Evolutionary conservation across 35 echinoderm and acorn worm species (phyloP).

Genomic region (Amphiura filiformis): DNA sequence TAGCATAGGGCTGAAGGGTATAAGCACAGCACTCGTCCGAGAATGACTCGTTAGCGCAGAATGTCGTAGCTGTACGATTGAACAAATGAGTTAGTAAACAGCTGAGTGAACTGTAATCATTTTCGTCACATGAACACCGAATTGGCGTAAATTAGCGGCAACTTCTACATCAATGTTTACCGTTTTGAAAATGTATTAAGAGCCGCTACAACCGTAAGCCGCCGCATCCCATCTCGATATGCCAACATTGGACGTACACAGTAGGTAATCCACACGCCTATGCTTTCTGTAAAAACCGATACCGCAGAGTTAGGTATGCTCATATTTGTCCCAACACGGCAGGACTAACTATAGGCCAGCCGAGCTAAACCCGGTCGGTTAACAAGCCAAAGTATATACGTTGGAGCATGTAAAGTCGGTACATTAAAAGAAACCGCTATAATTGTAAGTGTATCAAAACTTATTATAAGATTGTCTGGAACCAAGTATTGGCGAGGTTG

Average conservation of each 20-base stretch:
- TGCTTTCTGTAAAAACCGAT: not conserved
- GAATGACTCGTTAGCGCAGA: not conserved
- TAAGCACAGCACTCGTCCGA: not conserved
- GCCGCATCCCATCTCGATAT: constrained; percentile 21
- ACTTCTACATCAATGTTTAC: not conserved
- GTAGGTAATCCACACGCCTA: constrained; percentile 5
- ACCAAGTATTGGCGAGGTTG: constrained; percentile 17
- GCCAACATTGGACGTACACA: not conserved
- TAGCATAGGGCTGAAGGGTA: not conserved
- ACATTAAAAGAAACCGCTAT: constrained; percentile 32
- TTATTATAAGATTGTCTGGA: constrained; percentile 42
- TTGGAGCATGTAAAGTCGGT: not conserved
- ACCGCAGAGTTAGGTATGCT: not conserved
- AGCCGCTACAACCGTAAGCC: too few species aligned
- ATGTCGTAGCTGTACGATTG: too few species aligned
- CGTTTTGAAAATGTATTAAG: not conserved
- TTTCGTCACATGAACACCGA: too few species aligned
- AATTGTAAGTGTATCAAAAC: constrained; percentile 53
- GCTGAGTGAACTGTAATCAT: too few species aligned
- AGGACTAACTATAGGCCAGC: not conserved
- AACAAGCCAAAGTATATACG: not conserved
- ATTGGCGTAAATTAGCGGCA: not conserved
- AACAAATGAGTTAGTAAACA: too few species aligned
- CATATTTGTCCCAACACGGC: not conserved
- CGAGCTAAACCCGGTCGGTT: constrained; percentile 1